Evolutionary conservation across 2,888 invertebrate species (phyloP).

Genomic region (Brassicogethes aeneus): DNA sequence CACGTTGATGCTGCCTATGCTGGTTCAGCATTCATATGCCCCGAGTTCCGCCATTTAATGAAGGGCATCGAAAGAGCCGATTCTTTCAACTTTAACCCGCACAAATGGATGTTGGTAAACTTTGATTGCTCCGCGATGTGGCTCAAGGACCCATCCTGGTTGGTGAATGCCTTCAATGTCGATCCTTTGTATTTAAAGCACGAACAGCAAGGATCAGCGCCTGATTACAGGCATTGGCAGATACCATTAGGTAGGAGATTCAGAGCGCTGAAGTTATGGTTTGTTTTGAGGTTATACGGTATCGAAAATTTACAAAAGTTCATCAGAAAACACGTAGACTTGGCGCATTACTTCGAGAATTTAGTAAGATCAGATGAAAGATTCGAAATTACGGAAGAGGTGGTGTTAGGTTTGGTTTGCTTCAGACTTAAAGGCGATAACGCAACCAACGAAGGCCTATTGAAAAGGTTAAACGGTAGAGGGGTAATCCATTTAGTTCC

Average conservation of each 20-base stretch:
- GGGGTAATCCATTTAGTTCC: conserved; percentile 91
- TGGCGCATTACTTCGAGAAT: conserved; percentile 82
- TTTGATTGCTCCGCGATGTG: conserved; percentile 99
- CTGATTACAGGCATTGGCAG: conserved; percentile 97
- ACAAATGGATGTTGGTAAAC: conserved; percentile 98
- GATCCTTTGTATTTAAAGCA: conserved; percentile 96
- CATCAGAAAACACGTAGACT: conserved; percentile 75
- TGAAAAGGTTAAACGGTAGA: conserved; percentile 79
- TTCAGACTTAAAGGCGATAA: conserved; percentile 86
- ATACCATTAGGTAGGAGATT: conserved; percentile 91
- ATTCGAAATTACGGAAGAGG: conserved; percentile 85
- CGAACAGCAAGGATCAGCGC: conserved; percentile 79
- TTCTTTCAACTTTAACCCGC: conserved; percentile 98
- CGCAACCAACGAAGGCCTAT: conserved; percentile 69
- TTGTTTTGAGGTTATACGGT: conserved; percentile 85
- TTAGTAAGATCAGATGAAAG: conserved; percentile 66
- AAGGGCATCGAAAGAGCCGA: conserved; percentile 82
- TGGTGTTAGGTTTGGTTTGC: conserved; percentile 92
- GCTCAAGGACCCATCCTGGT: conserved; percentile 80
- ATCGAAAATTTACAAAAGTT: conserved; percentile 77
- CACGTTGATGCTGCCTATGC: conserved; percentile 98
- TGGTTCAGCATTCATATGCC: conserved; percentile 92
- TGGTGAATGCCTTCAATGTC: conserved; percentile 93
- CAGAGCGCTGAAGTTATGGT: conserved; percentile 90
- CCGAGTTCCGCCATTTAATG: conserved; percentile 88